Conservation (phyloP, 2,113 vertebrate genomes). For the Catharus minimus region DNA sequence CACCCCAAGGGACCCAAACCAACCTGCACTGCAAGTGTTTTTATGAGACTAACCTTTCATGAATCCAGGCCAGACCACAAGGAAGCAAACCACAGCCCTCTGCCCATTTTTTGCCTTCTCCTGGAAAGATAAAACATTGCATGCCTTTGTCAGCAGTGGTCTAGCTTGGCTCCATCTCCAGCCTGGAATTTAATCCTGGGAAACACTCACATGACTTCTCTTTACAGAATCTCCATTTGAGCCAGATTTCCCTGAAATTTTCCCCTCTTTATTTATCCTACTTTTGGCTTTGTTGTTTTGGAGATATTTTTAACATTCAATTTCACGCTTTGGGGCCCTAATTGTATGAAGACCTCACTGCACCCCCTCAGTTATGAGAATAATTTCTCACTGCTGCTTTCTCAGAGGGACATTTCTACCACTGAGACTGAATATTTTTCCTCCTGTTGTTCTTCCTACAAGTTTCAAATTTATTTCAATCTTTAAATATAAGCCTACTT, state of each 20-base stretch:
- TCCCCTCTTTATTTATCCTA: not conserved
- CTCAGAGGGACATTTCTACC: not conserved
- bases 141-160: not conserved
- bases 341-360: not conserved
- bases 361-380: not conserved
- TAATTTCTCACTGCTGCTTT: not conserved
- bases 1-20: not conserved
- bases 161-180: not conserved
- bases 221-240: not conserved
- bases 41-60: not conserved
- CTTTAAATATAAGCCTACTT: not conserved
- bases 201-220: not conserved
- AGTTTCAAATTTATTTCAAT: not conserved
- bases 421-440: not conserved
- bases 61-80: constrained; percentile 17
- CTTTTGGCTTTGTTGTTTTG: not conserved
- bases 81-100: not conserved
- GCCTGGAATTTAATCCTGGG: not conserved
- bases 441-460: not conserved
- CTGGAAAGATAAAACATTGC: not conserved
- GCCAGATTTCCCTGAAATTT: not conserved
- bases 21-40: constrained; percentile 3
- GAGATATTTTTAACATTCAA: not conserved
- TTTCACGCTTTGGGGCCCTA: not conserved
- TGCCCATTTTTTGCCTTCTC: constrained; percentile 13